Evolutionary conservation across 1,140 invertebrate species (phyloP).

Genomic region (Centruroides sculpturatus): DNA sequence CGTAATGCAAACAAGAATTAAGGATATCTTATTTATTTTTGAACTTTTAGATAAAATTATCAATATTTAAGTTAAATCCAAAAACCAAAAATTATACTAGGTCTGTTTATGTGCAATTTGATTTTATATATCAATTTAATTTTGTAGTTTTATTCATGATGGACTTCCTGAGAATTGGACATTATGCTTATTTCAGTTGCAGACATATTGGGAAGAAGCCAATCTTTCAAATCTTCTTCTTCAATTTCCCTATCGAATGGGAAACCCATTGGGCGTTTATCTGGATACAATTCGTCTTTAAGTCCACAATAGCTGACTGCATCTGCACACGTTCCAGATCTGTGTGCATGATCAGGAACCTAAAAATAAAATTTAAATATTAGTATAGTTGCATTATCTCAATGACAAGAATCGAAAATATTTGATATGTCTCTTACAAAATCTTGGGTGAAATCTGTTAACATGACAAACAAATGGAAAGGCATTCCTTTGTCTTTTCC

Average conservation of each 20-base stretch:
- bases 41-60: no score
- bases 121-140: no score
- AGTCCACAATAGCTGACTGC: slow-evolving; percentile 40
- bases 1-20: no score
- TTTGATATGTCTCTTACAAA: slow-evolving; percentile 6
- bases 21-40: no score
- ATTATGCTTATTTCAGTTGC: no score
- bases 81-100: no score
- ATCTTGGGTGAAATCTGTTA: slow-evolving; percentile 31
- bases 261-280: slow-evolving; percentile 53
- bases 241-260: slow-evolving; percentile 42
- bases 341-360: background rate
- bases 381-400: no score
- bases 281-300: slow-evolving; percentile 51
- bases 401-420: background rate
- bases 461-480: slow-evolving; percentile 46
- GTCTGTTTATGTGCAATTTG: no score
- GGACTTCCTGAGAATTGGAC: no score
- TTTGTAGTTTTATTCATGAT: no score
- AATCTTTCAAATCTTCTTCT: background rate
- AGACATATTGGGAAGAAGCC: background rate
- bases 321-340: background rate
- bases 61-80: no score
- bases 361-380: background rate
- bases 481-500: slow-evolving; percentile 45